phyloP scores from a whole-genome alignment of 2,797 vertebrate species.

The Microctenopoma lineatum region DNA sequence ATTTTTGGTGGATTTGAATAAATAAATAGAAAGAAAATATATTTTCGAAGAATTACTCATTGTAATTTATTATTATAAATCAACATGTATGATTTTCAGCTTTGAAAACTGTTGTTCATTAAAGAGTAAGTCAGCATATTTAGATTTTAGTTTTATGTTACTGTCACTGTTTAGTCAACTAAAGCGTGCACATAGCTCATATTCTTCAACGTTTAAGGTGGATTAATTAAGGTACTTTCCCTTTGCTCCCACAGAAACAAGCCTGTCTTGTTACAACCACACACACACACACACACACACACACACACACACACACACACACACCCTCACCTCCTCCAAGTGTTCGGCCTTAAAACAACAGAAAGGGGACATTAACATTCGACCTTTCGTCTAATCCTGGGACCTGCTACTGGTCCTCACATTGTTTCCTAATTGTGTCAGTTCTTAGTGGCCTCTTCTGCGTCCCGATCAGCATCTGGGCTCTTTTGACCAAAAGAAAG shows the following conservation, averaged over 20 bases:
- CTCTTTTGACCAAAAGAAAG: no score
- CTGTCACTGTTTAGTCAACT: not conserved
- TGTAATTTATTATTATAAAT: no score
- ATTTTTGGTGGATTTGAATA: not conserved
- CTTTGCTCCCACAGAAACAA: slow-evolving; percentile 31
- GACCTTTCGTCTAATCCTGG: slow-evolving; percentile 65
- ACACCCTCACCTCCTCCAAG: slow-evolving; percentile 39
- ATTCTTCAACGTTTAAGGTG: slow-evolving; percentile 43
- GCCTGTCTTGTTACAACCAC: slow-evolving; percentile 46
- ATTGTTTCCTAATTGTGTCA: slow-evolving; percentile 62
- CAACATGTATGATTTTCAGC: no score
- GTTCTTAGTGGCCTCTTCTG: slow-evolving; percentile 33
- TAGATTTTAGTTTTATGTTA: not conserved
- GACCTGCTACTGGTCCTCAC: slow-evolving; percentile 64
- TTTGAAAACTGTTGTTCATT: not conserved
- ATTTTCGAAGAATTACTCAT: no score
- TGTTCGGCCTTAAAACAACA: slow-evolving; percentile 52
- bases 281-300: slow-evolving; percentile 24
- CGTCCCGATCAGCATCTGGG: not conserved
- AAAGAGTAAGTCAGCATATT: not conserved
- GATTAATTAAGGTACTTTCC: slow-evolving; percentile 30
- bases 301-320: slow-evolving; percentile 27
- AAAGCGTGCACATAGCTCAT: slow-evolving; percentile 4
- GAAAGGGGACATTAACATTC: slow-evolving; percentile 63
- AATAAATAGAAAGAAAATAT: not conserved